Conservation (phyloP, 2,113 vertebrate species). For the Chrysemys picta region DNA sequence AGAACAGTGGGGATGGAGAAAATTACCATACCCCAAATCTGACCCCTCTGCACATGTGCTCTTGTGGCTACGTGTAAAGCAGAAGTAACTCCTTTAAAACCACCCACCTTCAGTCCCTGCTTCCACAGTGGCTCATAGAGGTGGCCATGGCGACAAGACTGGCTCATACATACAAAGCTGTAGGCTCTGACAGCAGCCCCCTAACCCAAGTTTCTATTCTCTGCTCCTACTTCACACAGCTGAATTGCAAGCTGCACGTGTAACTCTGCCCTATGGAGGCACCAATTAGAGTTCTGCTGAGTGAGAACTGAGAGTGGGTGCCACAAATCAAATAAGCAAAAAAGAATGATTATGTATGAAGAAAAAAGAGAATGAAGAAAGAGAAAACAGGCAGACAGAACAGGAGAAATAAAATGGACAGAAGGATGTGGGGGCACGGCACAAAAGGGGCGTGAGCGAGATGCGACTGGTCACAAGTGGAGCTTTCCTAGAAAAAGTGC, state of each 20-base stretch:
- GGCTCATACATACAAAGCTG: neutral
- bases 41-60: neutral
- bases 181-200: neutral
- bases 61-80: neutral
- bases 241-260: neutral
- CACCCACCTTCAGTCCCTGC: neutral
- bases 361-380: neutral
- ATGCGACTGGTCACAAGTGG: neutral
- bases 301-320: neutral
- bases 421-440: accelerated
- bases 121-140: neutral
- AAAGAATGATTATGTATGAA: neutral
- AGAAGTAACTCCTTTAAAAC: neutral
- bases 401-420: accelerated
- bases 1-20: neutral
- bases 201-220: neutral
- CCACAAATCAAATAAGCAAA: neutral
- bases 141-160: neutral
- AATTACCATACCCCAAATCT: neutral
- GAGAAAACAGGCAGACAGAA: neutral
- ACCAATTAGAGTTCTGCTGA: neutral
- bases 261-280: neutral
- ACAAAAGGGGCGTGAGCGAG: neutral
- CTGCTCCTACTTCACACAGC: neutral
- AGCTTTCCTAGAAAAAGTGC: neutral